Evolutionary conservation across 2,113 vertebrate species (phyloP).

Genomic region (Tichodroma muraria): DNA sequence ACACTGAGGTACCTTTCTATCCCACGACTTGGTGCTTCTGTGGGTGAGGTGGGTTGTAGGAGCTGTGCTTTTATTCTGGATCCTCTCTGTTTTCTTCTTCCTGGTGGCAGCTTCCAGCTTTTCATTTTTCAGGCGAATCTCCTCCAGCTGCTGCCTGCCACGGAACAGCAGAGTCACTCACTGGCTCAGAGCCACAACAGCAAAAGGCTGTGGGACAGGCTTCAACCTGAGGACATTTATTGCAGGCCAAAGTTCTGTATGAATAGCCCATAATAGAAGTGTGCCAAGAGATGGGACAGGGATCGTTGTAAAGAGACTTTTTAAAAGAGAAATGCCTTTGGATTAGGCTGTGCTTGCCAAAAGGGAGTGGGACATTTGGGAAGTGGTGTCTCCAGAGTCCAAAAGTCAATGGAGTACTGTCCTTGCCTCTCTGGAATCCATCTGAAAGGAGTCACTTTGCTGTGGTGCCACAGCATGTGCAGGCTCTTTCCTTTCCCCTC

Average conservation of each 20-base stretch:
- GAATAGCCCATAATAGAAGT: not conserved
- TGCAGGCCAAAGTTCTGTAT: not conserved
- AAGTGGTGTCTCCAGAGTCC: not conserved
- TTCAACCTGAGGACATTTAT: not conserved
- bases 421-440: not conserved
- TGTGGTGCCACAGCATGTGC: accelerated
- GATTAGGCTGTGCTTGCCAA: not conserved
- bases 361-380: not conserved
- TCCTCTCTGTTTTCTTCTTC: conserved; percentile 42
- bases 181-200: not conserved
- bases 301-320: not conserved
- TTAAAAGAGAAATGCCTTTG: not conserved
- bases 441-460: not conserved
- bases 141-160: conserved; percentile 73
- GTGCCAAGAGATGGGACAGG: not conserved
- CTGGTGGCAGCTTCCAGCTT: conserved; percentile 13
- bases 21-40: not conserved
- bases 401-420: not conserved
- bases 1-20: conserved; percentile 52
- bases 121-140: conserved; percentile 69
- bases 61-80: not conserved
- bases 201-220: not conserved
- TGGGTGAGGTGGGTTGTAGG: not conserved
- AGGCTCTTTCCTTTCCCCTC: not conserved
- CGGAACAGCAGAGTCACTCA: not conserved